phyloP scores from a whole-genome alignment of 2,888 invertebrate genomes.

The Acronicta leporina region DNA sequence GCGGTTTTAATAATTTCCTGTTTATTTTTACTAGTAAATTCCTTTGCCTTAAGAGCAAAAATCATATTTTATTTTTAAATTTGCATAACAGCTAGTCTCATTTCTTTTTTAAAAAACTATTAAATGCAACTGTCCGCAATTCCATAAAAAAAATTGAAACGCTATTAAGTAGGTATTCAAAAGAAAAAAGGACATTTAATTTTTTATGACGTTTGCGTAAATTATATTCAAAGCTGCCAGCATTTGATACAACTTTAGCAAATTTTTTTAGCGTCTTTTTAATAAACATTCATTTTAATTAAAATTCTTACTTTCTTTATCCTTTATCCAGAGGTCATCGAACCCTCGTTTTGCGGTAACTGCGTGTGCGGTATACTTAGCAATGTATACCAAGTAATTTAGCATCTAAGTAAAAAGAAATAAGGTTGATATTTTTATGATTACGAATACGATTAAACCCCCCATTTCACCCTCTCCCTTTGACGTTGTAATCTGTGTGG shows the following conservation, averaged over 20 bases:
- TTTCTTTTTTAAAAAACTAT: too few relatives aligned
- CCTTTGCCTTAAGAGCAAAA: too few relatives aligned
- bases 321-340: constrained; percentile 40
- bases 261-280: background rate
- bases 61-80: too few relatives aligned
- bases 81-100: too few relatives aligned
- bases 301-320: constrained; percentile 27
- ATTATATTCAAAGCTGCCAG: background rate
- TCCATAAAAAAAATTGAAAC: background rate
- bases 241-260: too few relatives aligned
- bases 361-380: constrained; percentile 19
- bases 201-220: background rate
- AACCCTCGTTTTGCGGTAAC: constrained; percentile 46
- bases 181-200: background rate
- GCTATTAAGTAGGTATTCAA: background rate
- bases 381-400: constrained; percentile 5
- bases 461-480: constrained; percentile 73
- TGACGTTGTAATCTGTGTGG: constrained; percentile 78
- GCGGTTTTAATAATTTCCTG: too few relatives aligned
- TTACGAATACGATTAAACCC: constrained; percentile 50
- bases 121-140: background rate
- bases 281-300: constrained; percentile 27
- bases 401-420: background rate
- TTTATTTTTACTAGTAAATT: too few relatives aligned
- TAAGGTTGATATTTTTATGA: constrained; percentile 44